Evolutionary conservation across 2,888 invertebrate species (phyloP), one percentile per base, ranked within the genome.

Genomic region (Eugnorisma glareosa): DNA sequence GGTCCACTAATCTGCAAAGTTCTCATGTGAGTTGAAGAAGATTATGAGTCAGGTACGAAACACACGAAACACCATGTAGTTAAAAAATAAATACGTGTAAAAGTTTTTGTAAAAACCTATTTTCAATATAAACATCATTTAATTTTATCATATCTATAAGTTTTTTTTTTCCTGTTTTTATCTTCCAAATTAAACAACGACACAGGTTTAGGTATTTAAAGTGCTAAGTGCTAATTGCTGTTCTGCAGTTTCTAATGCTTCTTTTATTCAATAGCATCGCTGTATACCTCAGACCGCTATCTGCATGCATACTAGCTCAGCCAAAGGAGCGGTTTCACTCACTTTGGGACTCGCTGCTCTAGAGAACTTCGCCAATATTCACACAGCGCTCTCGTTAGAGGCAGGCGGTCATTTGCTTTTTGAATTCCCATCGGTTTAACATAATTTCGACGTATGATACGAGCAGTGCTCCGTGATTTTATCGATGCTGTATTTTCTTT

Each of bases 341-440:
- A 87, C 85, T 86, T 87, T 88, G 87, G 69, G 79, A 83, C 57
- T 79, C 83, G 59, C 79, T 79, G 86, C 61, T 72, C 57, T 45
- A 80, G 67, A 86, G 83, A 87, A 86, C 86, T 86, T 84, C 83
- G 88, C 89, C 86, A 88, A 90, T 89, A 90, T 87, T 86, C 88
- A 73, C 83, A 84, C 77, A 86, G 78, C 85, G 81, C 82, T 82
- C 91, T 93, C 90, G 91, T 91, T 91, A 91, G 88, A 88, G 81
- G 83, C 77, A 85, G 81, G 77, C 83, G 84, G 89, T 90, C 88
- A 91, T 93, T 93, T 91, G 89, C 91, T 88, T 91, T 91, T 89
- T 89, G 87, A 89, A 92, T 91, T 91, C 91, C 87, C 89, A 86
- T 85, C 59, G 75, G 75, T 88, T 88, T 88, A 90, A 87, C 86